These are phyloP conservation scores for Marasmarcha lunaedactyla DNA, from an alignment of 2,888 invertebrate genomes.

Conservation along the genomic window DNA sequence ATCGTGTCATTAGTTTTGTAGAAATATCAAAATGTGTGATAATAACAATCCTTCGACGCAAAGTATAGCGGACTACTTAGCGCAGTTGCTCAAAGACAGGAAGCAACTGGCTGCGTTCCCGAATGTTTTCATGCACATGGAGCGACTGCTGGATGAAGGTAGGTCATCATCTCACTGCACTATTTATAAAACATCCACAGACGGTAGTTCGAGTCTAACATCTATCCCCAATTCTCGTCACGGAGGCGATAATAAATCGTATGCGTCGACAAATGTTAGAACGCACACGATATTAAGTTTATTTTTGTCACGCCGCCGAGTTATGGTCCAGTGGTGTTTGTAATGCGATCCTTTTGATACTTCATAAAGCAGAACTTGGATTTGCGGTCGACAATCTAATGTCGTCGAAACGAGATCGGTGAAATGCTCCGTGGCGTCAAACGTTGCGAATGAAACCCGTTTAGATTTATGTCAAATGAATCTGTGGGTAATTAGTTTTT, in stretches of 20 bases:
- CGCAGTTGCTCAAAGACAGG: slow-evolving; percentile 99
- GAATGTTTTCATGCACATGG: slow-evolving; percentile 99
- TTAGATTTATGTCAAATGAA: slow-evolving; percentile 37
- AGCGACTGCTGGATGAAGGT: slow-evolving; percentile 99
- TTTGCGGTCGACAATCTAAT: slow-evolving; percentile 61
- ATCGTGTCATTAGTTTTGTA: slow-evolving; percentile 54
- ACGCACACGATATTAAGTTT: slow-evolving; percentile 68
- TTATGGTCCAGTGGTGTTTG: slow-evolving; percentile 67
- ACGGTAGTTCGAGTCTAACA: slow-evolving; percentile 23
- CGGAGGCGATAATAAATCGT: slow-evolving; percentile 53
- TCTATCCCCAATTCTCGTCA: slow-evolving; percentile 48
- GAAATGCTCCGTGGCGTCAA: slow-evolving; percentile 44
- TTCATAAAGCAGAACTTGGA: slow-evolving; percentile 56
- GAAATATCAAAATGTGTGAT: slow-evolving; percentile 66
- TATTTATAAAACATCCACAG: slow-evolving; percentile 34
- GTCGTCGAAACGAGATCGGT: slow-evolving; percentile 53
- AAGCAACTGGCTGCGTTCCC: slow-evolving; percentile 99
- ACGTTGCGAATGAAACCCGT: slow-evolving; percentile 34
- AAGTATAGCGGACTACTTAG: slow-evolving; percentile 99
- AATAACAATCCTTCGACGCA: slow-evolving; percentile 82
- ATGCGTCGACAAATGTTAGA: slow-evolving; percentile 64
- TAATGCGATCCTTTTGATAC: slow-evolving; percentile 66
- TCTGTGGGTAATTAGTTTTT: slow-evolving; percentile 18
- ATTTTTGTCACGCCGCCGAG: slow-evolving; percentile 67
- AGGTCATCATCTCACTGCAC: slow-evolving; percentile 45